phyloP scores from a whole-genome alignment of 2,113 vertebrate genomes.

The Rattus rattus region DNA sequence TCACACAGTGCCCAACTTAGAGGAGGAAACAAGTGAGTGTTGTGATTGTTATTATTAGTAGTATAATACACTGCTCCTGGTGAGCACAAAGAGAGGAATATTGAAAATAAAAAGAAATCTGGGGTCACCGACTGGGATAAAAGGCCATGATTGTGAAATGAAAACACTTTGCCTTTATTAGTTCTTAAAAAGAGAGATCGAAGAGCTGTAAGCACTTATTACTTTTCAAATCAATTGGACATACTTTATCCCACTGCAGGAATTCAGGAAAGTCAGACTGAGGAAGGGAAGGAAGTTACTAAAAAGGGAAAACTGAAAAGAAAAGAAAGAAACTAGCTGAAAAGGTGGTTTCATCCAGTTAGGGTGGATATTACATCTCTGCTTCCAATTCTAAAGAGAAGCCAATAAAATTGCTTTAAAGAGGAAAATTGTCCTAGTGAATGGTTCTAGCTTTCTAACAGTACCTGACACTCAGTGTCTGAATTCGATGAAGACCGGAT shows the following conservation, averaged over 20 bases:
- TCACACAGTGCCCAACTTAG: background rate
- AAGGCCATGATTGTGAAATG: conserved; percentile 55
- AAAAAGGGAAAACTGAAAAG: conserved; percentile 45
- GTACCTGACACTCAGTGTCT: conserved; percentile 25
- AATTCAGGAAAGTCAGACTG: conserved; percentile 21
- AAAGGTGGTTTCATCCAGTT: conserved; percentile 67
- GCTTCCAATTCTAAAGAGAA: conserved; percentile 63
- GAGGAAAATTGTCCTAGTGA: conserved; percentile 46
- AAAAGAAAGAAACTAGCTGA: conserved; percentile 44
- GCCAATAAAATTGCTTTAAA: conserved; percentile 53
- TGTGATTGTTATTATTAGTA: conserved; percentile 12
- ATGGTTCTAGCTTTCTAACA: conserved; percentile 29
- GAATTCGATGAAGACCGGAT: conserved; percentile 32
- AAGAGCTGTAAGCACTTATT: background rate
- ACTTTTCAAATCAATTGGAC: conserved; percentile 11
- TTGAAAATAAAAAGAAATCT: conserved; percentile 56
- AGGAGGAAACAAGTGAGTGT: conserved; percentile 29
- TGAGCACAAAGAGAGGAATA: conserved; percentile 58
- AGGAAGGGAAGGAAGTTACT: conserved; percentile 32
- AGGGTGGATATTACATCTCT: conserved; percentile 59
- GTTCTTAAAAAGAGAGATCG: conserved; percentile 56
- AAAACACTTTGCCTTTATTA: conserved; percentile 64
- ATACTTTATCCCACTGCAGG: background rate
- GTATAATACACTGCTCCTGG: background rate
- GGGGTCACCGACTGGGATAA: conserved; percentile 39